phyloP scores from a whole-genome alignment of 2,113 vertebrate species.

The Ivindomyrus marchei region DNA sequence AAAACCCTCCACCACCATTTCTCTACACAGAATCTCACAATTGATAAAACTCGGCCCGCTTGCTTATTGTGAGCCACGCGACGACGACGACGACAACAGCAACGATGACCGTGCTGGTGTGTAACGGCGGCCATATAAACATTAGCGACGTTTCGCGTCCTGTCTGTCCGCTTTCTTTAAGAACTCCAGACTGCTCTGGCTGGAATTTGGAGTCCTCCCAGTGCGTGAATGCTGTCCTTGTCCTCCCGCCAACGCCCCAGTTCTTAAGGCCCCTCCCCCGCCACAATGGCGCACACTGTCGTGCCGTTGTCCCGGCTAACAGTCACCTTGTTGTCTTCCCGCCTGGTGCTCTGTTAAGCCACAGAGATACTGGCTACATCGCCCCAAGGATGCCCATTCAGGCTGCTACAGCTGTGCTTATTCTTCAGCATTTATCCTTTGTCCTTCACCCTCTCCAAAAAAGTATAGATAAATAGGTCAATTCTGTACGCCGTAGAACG shows the following conservation, averaged over 20 bases:
- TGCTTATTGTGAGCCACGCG: background rate
- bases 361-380: background rate
- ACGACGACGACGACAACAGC: too few relatives aligned
- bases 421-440: background rate
- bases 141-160: background rate
- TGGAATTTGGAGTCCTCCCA: slow-evolving; percentile 7
- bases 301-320: background rate
- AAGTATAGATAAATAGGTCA: background rate
- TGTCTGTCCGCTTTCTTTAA: background rate
- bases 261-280: background rate
- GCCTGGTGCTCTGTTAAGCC: background rate
- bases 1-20: background rate
- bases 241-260: background rate
- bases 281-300: background rate
- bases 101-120: background rate
- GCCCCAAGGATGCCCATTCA: background rate
- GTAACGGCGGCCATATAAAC: background rate
- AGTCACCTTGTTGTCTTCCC: background rate
- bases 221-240: background rate
- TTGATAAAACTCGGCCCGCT: background rate
- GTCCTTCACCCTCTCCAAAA: background rate
- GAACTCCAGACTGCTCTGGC: background rate
- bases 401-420: background rate
- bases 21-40: background rate
- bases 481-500: background rate